Base-by-base conservation (phyloP, 1,140 invertebrate genomes). In the Palaemon carinicauda region DNA sequence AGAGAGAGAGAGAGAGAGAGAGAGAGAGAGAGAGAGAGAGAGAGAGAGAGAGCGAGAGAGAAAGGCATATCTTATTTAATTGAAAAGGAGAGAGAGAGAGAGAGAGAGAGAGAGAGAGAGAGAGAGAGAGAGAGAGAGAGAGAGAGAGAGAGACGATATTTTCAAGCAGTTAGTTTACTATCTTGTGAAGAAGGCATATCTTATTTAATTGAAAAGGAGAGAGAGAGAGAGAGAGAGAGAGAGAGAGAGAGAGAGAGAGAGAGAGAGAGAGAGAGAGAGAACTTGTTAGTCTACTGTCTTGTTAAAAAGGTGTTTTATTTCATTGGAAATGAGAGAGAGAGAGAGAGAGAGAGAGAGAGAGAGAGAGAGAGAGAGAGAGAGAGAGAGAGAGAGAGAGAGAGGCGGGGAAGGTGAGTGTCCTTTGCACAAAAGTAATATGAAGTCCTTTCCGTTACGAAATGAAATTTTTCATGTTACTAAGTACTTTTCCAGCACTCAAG, bases 101-200 rank as follows among this genome's bases (percentile, higher is more conserved):
- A 77, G 74, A 77, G 75, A 78, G 75, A 78, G 75, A 78, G 75
- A 78, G 77, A 54, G 77, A 79, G 51, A 79, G 77, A 54, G 77
- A 79, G 77, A 53, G 77, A 79, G 77, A 29, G 31, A 79, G 50
- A 53, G 50, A 52, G 50, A 50, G 33, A 77, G 21, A 27, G 74
- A 77, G 33, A 33, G 21, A 54, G 77, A 21, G 51, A 50, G 50
- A 3, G 75, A 51, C 24, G 24, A 12, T 27, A 78, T 51, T 21
- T 19, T 50, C 19, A 53, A 52, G 15, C 24, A 10, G 51, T 9
- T 50, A 51, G 21, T 27, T 19, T 1, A n/a, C 53, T 79, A 7
- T 21, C 24, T 75, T 19, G 14, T 41, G 73, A 14, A 74, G 29
- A 74, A 29, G 73, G 21, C n/a, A 74, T 7, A 31, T 4, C 9